phyloP scores from a whole-genome alignment of 2,797 vertebrate species.

The Pseudochirops corinnae region DNA sequence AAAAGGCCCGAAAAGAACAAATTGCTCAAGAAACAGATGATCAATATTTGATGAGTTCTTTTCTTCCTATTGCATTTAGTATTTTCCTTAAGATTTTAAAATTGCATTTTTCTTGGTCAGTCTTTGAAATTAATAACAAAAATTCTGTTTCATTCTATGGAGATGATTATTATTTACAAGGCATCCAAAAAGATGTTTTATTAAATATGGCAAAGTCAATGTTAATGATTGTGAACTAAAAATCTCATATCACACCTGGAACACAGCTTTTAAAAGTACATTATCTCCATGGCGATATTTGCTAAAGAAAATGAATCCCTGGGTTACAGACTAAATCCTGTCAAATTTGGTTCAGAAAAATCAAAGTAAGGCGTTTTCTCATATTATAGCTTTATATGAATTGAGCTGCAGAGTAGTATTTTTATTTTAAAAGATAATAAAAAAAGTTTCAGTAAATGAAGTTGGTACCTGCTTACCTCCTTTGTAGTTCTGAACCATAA shows the following conservation, averaged over 20 bases:
- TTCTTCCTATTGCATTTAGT: constrained; percentile 36
- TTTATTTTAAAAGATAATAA: constrained; percentile 71
- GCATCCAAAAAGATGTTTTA: constrained; percentile 9
- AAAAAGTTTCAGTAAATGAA: constrained; percentile 62
- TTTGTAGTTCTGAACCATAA: constrained; percentile 49
- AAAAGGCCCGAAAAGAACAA: constrained; percentile 47
- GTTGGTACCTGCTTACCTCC: constrained; percentile 45
- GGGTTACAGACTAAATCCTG: constrained; percentile 65
- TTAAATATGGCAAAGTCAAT: constrained; percentile 71
- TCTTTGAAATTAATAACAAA: constrained; percentile 71
- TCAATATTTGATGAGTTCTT: constrained; percentile 29
- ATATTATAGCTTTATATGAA: constrained; percentile 67
- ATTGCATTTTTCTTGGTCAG: constrained; percentile 43
- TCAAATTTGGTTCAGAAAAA: constrained; percentile 66
- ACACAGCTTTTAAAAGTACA: constrained; percentile 68
- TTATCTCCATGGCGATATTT: constrained; percentile 70
- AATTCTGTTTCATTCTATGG: constrained; percentile 66
- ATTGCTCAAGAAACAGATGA: constrained; percentile 42
- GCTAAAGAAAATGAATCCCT: constrained; percentile 77
- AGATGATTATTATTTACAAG: constrained; percentile 75
- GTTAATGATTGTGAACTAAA: constrained; percentile 70
- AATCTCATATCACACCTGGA: constrained; percentile 74
- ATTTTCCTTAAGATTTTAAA: constrained; percentile 54
- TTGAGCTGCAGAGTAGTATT: constrained; percentile 59
- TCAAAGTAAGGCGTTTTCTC: constrained; percentile 63